Evolutionary conservation across 2,797 vertebrate species (phyloP).

Genomic region (Carduelis carduelis): DNA sequence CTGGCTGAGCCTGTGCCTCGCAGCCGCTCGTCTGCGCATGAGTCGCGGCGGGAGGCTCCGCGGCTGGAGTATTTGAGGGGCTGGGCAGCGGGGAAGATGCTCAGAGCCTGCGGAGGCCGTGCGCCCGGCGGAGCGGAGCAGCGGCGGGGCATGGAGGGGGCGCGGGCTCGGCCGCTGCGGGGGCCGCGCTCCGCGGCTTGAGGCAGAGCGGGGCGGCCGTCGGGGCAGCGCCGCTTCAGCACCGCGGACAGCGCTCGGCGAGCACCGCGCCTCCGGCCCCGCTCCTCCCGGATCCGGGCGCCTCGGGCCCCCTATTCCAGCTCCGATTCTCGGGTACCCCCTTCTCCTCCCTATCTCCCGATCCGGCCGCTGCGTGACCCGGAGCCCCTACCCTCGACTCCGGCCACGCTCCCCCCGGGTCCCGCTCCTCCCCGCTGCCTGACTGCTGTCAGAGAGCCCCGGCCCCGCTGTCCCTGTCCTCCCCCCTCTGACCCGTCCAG

Average conservation of each 20-base stretch:
- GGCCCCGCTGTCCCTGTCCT: neutral
- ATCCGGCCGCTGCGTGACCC: neutral
- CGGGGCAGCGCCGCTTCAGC: slow-evolving; percentile 38
- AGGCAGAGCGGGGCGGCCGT: neutral
- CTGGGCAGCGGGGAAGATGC: slow-evolving; percentile 3
- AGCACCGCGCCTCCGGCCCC: neutral
- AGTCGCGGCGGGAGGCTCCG: slow-evolving; percentile 1
- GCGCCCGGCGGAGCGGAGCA: neutral
- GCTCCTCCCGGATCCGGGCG: no score
- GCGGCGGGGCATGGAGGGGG: neutral
- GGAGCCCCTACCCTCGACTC: neutral
- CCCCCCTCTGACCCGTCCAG: neutral
- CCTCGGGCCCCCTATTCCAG: neutral
- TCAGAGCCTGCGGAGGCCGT: slow-evolving; percentile 21
- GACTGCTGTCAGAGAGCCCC: neutral
- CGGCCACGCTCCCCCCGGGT: neutral
- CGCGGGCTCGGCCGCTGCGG: neutral
- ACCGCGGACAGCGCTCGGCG: slow-evolving; percentile 57
- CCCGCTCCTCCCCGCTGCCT: neutral
- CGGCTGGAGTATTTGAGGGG: slow-evolving; percentile 18
- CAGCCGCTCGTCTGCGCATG: neutral
- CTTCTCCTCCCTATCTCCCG: accelerated
- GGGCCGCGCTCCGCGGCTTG: neutral
- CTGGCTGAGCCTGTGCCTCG: neutral
- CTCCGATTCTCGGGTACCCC: neutral